Conservation (phyloP, 2,888 invertebrate species). For the Caenorhabditis virilis region DNA sequence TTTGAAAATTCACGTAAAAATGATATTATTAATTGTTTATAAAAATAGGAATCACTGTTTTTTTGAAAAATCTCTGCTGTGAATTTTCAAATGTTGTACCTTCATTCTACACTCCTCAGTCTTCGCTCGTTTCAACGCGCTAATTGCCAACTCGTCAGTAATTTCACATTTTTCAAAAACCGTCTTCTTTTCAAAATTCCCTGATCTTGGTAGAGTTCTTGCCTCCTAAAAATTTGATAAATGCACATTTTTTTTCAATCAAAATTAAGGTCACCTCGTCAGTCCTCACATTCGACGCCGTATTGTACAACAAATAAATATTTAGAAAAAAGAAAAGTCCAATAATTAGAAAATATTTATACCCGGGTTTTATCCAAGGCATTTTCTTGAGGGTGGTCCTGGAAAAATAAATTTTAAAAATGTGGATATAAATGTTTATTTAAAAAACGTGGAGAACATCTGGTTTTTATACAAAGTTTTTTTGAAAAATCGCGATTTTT, state of each 20-base stretch:
- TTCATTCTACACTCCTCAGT: slow-evolving; percentile 41
- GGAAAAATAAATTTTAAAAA: too few relatives aligned
- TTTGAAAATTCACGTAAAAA: too few relatives aligned
- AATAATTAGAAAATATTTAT: slow-evolving; percentile 17
- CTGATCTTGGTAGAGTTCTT: background rate
- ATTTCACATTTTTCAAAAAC: slow-evolving; percentile 20
- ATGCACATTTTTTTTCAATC: too few relatives aligned
- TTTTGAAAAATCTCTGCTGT: background rate
- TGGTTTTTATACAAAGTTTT: too few relatives aligned
- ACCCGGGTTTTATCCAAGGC: too few relatives aligned
- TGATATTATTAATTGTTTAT: too few relatives aligned
- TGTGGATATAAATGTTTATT: too few relatives aligned
- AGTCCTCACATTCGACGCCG: slow-evolving; percentile 21
- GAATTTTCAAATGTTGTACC: slow-evolving; percentile 17
- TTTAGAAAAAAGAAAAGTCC: slow-evolving; percentile 27
- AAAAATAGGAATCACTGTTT: too few relatives aligned
- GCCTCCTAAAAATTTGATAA: background rate
- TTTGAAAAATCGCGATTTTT: too few relatives aligned
- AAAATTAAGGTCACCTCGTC: too few relatives aligned
- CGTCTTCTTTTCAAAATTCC: background rate
- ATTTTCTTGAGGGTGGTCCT: too few relatives aligned
- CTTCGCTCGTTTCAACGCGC: slow-evolving; percentile 54
- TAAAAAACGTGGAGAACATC: too few relatives aligned
- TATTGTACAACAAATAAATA: slow-evolving; percentile 25
- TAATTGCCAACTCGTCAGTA: slow-evolving; percentile 38